phyloP scores from a whole-genome alignment of 2,888 invertebrate genomes.

The Psylliodes chrysocephalus region DNA sequence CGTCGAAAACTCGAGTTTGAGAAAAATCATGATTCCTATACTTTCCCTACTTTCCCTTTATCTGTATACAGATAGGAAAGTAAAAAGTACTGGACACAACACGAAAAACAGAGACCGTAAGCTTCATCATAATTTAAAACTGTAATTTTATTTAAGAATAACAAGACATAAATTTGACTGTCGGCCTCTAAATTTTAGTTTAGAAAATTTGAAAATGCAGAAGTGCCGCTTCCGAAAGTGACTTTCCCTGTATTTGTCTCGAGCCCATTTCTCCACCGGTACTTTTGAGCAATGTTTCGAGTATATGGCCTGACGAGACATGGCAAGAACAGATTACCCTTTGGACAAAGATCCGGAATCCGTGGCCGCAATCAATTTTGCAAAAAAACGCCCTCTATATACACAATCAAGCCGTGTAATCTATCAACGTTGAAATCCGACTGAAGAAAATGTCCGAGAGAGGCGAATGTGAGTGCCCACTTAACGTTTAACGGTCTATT shows the following conservation, averaged over 20 bases:
- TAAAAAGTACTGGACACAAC: too few species aligned
- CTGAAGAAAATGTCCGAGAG: constrained; percentile 34
- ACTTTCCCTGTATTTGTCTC: background rate
- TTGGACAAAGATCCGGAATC: constrained; percentile 35
- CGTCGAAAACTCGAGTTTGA: too few species aligned
- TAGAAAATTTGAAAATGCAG: too few species aligned
- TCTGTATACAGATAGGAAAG: too few species aligned
- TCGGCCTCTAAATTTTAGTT: too few species aligned
- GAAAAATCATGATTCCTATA: too few species aligned
- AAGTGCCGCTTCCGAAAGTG: too few species aligned
- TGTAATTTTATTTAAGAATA: too few species aligned
- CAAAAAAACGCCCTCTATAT: constrained; percentile 33
- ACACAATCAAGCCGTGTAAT: constrained; percentile 39
- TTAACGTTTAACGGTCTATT: constrained; percentile 35
- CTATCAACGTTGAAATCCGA: constrained; percentile 40
- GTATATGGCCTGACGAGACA: constrained; percentile 4
- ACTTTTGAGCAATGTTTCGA: constrained; percentile 8
- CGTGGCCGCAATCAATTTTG: constrained; percentile 36
- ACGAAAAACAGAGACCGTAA: too few species aligned
- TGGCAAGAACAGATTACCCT: constrained; percentile 38
- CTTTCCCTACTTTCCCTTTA: too few species aligned
- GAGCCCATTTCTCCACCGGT: background rate
- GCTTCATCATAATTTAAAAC: too few species aligned
- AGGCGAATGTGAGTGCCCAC: constrained; percentile 34
- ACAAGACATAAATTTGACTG: too few species aligned